Conservation (phyloP, 2,113 vertebrate genomes). For the Chaenogobius annularis region DNA sequence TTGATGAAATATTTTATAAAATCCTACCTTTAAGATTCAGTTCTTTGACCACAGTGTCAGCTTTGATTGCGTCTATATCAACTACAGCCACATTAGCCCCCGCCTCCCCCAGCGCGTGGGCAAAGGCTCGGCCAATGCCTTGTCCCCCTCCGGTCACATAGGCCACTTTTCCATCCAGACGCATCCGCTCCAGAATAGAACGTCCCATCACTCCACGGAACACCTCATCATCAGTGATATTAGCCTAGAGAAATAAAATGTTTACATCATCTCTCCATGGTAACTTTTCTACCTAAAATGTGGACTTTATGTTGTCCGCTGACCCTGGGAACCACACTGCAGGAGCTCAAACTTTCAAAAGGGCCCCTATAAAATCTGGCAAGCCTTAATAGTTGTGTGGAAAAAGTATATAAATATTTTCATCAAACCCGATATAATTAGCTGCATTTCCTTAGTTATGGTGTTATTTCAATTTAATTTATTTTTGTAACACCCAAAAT, state of each 20-base stretch:
- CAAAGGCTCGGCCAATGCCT: constrained; percentile 81
- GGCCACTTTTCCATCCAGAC: constrained; percentile 76
- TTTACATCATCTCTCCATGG: not conserved
- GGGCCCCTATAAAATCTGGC: too few relatives aligned
- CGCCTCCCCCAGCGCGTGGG: constrained; percentile 78
- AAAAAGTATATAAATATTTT: too few relatives aligned
- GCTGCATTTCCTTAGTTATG: too few relatives aligned
- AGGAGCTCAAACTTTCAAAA: too few relatives aligned
- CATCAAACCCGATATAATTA: too few relatives aligned
- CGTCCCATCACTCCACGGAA: constrained; percentile 69
- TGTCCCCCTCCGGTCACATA: constrained; percentile 80
- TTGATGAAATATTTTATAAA: not conserved
- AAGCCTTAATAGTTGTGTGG: too few relatives aligned
- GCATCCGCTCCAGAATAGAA: constrained; percentile 76
- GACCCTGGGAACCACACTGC: too few relatives aligned
- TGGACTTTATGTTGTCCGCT: too few relatives aligned
- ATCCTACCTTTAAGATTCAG: constrained; percentile 79
- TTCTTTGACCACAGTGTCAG: constrained; percentile 72
- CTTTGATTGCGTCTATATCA: constrained; percentile 77
- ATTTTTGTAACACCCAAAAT: too few relatives aligned
- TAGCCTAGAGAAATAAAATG: constrained; percentile 19
- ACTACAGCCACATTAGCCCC: constrained; percentile 80
- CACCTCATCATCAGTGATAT: constrained; percentile 67
- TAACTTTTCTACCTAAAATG: not conserved
- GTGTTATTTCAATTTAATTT: too few relatives aligned